Conservation (phyloP, 2,113 vertebrate genomes). For the Leucoraja erinaceus region DNA sequence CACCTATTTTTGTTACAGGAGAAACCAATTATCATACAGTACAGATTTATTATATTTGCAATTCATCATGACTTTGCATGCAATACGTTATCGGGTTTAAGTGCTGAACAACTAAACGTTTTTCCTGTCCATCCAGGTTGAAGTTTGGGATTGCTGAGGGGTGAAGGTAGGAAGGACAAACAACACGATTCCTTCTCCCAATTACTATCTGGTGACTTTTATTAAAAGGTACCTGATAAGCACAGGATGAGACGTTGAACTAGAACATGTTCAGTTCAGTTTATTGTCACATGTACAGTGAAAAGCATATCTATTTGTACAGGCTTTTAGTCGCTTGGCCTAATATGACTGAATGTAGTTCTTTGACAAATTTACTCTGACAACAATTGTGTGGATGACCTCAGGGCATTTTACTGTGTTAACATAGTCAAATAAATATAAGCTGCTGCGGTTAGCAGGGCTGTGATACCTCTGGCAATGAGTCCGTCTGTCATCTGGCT, state of each 20-base stretch:
- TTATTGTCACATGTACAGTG: too few species aligned
- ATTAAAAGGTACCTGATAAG: not conserved
- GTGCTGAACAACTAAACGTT: not conserved
- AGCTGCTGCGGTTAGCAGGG: not conserved
- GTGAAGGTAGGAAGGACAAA: not conserved
- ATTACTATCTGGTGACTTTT: not conserved
- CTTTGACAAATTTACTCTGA: not conserved
- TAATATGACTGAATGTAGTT: not conserved
- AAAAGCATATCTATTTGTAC: not conserved
- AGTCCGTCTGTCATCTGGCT: not conserved
- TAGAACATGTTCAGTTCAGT: too few species aligned
- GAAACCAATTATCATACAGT: not conserved
- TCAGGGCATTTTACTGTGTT: not conserved
- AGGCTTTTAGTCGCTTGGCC: not conserved
- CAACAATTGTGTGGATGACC: not conserved
- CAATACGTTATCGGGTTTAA: not conserved
- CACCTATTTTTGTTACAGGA: not conserved
- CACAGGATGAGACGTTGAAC: not conserved
- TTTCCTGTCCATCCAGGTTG: not conserved
- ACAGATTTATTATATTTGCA: not conserved
- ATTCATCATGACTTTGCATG: not conserved
- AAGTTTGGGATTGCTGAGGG: not conserved
- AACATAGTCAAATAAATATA: not conserved
- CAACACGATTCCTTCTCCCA: not conserved
- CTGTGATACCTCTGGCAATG: not conserved